These are phyloP conservation scores for Aphis craccivora DNA, from an alignment of 1,140 invertebrate genomes.

Conservation along the genomic window DNA sequence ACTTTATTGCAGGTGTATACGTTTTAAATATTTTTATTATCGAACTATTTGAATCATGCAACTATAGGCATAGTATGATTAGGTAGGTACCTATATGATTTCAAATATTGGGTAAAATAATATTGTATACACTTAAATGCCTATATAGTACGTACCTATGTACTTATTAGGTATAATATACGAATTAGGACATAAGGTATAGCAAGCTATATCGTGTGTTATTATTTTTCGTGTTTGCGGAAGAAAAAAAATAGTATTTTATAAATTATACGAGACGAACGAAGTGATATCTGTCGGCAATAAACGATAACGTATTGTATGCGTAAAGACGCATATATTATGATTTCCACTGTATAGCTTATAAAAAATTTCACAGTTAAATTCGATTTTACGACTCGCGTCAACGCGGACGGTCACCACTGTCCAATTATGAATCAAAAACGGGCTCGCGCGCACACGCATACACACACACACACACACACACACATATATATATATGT, in stretches of 20 bases:
- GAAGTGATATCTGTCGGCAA: neutral
- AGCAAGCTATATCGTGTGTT: neutral
- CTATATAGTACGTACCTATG: too few relatives aligned
- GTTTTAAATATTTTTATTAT: neutral
- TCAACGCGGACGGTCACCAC: constrained; percentile 5
- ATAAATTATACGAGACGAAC: neutral
- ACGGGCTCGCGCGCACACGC: neutral
- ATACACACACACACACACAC: too few relatives aligned
- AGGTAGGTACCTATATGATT: neutral
- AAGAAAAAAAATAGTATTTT: neutral
- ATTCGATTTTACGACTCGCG: constrained; percentile 36
- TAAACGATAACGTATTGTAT: neutral
- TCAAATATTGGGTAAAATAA: neutral
- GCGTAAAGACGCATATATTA: constrained; percentile 1
- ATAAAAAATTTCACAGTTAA: constrained; percentile 35
- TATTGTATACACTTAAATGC: neutral
- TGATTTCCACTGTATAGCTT: neutral
- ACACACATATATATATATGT: neutral
- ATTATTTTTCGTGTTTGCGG: neutral
- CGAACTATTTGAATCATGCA: neutral
- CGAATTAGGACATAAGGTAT: too few relatives aligned
- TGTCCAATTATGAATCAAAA: constrained; percentile 42
- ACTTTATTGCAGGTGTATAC: neutral
- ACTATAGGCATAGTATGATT: neutral
- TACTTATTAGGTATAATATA: too few relatives aligned